Evolutionary conservation across 2,113 vertebrate genomes (phyloP).

Genomic region (Mesitornis unicolor): DNA sequence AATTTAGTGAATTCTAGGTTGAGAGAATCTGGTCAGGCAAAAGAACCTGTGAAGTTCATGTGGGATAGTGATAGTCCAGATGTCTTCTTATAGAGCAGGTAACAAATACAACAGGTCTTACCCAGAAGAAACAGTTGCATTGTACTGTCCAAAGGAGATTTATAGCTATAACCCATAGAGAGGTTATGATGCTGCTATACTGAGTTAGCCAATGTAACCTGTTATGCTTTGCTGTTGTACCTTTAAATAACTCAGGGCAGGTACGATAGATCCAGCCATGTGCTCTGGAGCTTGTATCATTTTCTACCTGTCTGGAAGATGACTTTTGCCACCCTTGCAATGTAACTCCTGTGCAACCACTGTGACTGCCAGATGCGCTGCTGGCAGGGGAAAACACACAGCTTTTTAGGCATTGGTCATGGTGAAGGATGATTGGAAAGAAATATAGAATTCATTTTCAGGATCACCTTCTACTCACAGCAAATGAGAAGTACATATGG

Average conservation of each 20-base stretch:
- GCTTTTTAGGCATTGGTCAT: background rate
- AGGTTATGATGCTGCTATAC: background rate
- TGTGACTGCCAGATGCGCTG: background rate
- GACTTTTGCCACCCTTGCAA: background rate
- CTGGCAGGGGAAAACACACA: background rate
- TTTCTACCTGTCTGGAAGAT: background rate
- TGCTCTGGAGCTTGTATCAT: background rate
- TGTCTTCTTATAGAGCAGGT: background rate
- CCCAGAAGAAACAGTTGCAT: background rate
- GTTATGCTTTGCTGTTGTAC: background rate
- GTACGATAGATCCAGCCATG: background rate
- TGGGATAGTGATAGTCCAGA: background rate
- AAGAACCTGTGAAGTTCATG: background rate
- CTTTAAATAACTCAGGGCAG: background rate
- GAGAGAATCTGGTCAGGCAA: background rate
- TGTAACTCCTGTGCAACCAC: background rate
- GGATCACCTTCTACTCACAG: background rate
- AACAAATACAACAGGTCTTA: background rate
- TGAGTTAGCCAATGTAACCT: background rate
- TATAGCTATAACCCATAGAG: background rate
- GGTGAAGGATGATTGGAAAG: background rate
- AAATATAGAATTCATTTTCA: constrained; percentile 37
- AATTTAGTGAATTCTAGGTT: background rate
- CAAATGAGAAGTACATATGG: background rate
- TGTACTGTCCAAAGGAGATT: background rate